phyloP scores from a whole-genome alignment of 2,113 vertebrate species.

The Oryzias curvinotus region DNA sequence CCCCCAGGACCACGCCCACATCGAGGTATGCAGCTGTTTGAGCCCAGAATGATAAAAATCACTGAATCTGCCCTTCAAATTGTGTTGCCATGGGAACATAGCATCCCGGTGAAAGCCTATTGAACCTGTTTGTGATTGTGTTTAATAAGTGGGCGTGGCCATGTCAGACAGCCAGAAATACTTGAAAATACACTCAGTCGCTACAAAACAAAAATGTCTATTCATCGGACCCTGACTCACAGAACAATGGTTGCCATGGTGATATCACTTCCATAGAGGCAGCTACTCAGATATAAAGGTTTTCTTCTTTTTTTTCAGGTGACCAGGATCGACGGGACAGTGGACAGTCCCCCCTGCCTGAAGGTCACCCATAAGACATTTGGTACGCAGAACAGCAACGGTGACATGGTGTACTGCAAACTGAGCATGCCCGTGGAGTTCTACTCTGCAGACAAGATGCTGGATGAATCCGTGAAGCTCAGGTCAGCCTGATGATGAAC shows the following conservation, averaged over 20 bases:
- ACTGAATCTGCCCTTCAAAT: too few species aligned
- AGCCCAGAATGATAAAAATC: too few species aligned
- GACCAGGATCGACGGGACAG: slow-evolving; percentile 89
- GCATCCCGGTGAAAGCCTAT: too few species aligned
- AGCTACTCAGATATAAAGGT: not conserved
- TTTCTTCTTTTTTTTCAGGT: slow-evolving; percentile 75
- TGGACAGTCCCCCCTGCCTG: slow-evolving; percentile 92
- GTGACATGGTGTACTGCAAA: slow-evolving; percentile 90
- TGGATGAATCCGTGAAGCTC: slow-evolving; percentile 72
- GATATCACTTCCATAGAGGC: too few species aligned
- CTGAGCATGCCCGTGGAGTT: slow-evolving; percentile 96
- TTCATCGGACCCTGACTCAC: too few species aligned
- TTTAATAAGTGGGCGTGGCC: too few species aligned
- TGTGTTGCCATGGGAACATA: too few species aligned
- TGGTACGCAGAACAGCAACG: slow-evolving; percentile 93
- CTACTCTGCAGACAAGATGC: slow-evolving; percentile 72
- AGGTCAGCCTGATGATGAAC: slow-evolving; percentile 45
- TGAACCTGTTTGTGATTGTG: too few species aligned
- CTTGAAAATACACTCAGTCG: too few species aligned
- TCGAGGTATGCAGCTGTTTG: slow-evolving; percentile 80
- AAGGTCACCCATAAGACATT: slow-evolving; percentile 97
- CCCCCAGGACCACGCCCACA: slow-evolving; percentile 84
- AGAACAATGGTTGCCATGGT: too few species aligned
- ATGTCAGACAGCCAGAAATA: too few species aligned
- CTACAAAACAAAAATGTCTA: too few species aligned